These are phyloP conservation scores for Limenitis camilla DNA, from an alignment of 2,888 invertebrate genomes.

Conservation along the genomic window DNA sequence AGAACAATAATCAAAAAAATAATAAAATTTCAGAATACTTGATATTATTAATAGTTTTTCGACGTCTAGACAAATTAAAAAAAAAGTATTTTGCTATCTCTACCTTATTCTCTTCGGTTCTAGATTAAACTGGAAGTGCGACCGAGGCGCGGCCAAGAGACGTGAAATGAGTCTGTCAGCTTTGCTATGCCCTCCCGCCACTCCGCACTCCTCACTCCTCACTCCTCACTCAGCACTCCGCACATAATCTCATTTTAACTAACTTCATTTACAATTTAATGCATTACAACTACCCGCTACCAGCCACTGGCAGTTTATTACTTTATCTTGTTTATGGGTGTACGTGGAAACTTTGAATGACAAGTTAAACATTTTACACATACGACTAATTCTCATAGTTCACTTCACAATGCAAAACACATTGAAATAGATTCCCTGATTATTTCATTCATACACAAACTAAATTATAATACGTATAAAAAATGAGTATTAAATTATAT, in stretches of 20 bases:
- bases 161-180: conserved; percentile 2
- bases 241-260: not conserved
- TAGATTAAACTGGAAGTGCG: not conserved
- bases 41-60: no score
- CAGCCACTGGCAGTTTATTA: not conserved
- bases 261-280: conserved; percentile 5
- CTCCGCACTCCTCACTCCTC: not conserved
- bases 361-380: not conserved
- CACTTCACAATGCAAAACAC: no score
- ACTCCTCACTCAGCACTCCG: not conserved
- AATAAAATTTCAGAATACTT: no score
- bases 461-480: no score
- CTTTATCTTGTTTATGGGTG: not conserved
- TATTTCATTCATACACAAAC: no score
- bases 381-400: no score
- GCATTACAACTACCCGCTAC: conserved; percentile 5
- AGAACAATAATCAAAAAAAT: no score
- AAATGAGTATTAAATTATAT: no score
- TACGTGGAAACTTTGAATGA: not conserved
- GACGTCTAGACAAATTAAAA: no score
- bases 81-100: no score
- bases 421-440: no score
- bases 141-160: not conserved
- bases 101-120: no score
- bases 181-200: not conserved